Evolutionary conservation across 2,113 vertebrate genomes (phyloP), one percentile per base, ranked within the genome.

Genomic region (Tyto alba): DNA sequence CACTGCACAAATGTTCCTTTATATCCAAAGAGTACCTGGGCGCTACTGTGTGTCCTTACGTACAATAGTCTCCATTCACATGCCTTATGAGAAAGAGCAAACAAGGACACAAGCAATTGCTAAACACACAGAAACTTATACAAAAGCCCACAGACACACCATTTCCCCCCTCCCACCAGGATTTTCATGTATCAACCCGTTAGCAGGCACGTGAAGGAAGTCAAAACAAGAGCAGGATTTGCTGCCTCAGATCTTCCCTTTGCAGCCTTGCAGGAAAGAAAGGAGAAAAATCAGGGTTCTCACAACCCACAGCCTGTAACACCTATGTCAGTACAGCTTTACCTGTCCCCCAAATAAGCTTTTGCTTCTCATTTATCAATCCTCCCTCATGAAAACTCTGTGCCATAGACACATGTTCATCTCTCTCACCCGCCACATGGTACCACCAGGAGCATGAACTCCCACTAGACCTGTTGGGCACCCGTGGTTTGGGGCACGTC

Each of bases 31-130:
- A 45, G 30, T 64, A 92, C 66, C 57, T 75, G 48, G 23, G 40
- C 2, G 8, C 83, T 26, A 7, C 45, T 41, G 13, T 38, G 6
- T 26, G 18, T 57, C 47, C 13, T 67, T 48, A 10, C 3, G 9
- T 57, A 84, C 87, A 89, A 92, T 64, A 68, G 45, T 55, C 66
- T 75, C 71, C n/a, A 64, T 92, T 96, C 91, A 93, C 50, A 41
- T 0, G 0, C 62, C 48, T 88, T 4, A 1, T 8, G 16, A 90
- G 22, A 52, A 83, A 69, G 82, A 88, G 67, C 75, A 94, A 90
- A 93, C 57, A 76, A 85, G 26, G 62, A 78, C 89, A 67, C 26
- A 66, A 50, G 57, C 38, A 78, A 47, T 47, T 73, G 25, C 88
- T 90, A 47, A 94, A 45, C 36, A 89, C 75, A 88, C 25, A 76